A percentile compares a stretch with the other conserved stretches of the same genome.
phyloP scores from a whole-genome alignment of 1,140 invertebrate species.

The Atta cephalotes region DNA sequence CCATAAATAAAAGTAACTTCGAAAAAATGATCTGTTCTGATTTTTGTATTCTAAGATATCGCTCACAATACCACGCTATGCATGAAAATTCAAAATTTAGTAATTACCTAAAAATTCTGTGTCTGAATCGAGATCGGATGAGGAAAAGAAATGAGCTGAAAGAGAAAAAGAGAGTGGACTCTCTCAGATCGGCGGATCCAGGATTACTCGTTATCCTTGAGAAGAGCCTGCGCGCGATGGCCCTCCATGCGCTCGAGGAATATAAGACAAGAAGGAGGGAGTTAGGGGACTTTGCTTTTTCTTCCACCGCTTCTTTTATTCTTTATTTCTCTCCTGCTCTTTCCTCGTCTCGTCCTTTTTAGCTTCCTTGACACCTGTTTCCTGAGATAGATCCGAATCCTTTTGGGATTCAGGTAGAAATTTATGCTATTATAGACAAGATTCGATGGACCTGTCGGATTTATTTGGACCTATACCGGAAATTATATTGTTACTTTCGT shows the following conservation, averaged over 20 bases:
- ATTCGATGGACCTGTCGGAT: constrained; percentile 62
- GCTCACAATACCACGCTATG: constrained; percentile 10
- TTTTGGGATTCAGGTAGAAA: constrained; percentile 71
- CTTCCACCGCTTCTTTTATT: constrained; percentile 32
- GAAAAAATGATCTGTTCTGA: constrained; percentile 62
- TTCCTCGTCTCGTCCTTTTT: constrained; percentile 18
- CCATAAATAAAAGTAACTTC: constrained; percentile 72
- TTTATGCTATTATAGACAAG: constrained; percentile 54
- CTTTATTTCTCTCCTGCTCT: background rate
- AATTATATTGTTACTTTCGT: constrained; percentile 7
- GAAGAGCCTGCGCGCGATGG: constrained; percentile 73
- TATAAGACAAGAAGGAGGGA: constrained; percentile 76
- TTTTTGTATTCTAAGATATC: constrained; percentile 40
- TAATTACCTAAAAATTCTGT: constrained; percentile 73
- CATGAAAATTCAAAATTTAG: constrained; percentile 74
- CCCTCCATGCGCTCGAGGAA: constrained; percentile 73
- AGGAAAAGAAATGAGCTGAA: constrained; percentile 41
- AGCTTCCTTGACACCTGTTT: constrained; percentile 77
- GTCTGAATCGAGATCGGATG: constrained; percentile 60
- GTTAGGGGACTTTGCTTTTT: constrained; percentile 64
- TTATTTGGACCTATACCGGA: background rate
- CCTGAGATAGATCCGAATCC: constrained; percentile 69
- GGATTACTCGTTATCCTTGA: constrained; percentile 84
- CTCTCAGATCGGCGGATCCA: constrained; percentile 75
- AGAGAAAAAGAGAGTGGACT: constrained; percentile 53